Conservation (phyloP, 2,888 invertebrate genomes). For the Norana najaformis region DNA sequence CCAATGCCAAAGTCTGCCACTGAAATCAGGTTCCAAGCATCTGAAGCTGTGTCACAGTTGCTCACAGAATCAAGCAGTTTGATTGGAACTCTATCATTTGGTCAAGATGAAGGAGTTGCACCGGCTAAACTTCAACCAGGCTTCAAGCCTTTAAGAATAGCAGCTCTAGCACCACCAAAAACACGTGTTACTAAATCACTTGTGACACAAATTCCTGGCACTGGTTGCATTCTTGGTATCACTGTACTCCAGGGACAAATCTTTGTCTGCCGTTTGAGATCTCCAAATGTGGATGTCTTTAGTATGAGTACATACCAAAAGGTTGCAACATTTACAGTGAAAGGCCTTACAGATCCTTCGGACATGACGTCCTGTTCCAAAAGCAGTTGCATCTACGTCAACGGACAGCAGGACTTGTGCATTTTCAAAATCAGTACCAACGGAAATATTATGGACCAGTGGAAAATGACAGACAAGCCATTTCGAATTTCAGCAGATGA, state of each 20-base stretch:
- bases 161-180: not conserved
- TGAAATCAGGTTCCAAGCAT: not conserved
- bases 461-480: slow-evolving; percentile 15
- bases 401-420: slow-evolving; percentile 4
- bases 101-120: not conserved
- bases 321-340: not conserved
- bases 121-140: not conserved
- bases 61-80: not conserved
- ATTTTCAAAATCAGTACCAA: not conserved
- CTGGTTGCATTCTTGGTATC: slow-evolving; percentile 18
- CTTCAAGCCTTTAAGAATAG: not conserved
- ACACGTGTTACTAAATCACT: not conserved
- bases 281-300: not conserved
- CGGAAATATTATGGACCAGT: not conserved
- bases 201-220: not conserved
- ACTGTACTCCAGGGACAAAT: not conserved
- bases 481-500: not conserved
- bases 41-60: not conserved
- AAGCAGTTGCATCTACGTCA: slow-evolving; percentile 8
- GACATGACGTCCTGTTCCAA: not conserved
- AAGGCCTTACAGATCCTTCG: slow-evolving; percentile 16
- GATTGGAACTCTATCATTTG: not conserved
- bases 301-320: not conserved
- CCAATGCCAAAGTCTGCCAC: not conserved
- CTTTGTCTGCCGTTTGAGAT: slow-evolving; percentile 14